Conservation (phyloP, 2,113 vertebrate species). For the Aptenodytes patagonicus region DNA sequence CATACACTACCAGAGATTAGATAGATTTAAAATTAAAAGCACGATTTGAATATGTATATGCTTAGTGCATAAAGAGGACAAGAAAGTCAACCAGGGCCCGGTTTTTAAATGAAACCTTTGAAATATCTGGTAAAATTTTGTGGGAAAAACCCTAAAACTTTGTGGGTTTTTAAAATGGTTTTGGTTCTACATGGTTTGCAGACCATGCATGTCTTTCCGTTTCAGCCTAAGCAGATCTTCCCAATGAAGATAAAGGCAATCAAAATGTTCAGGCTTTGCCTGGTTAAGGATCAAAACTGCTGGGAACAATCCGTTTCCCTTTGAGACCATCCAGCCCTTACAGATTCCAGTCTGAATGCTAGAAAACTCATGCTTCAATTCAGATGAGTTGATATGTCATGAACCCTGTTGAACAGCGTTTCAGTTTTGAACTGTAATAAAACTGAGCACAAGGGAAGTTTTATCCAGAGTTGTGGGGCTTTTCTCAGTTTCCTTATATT, state of each 20-base stretch:
- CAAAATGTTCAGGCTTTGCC: background rate
- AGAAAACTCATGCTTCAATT: background rate
- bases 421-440: background rate
- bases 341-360: background rate
- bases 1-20: background rate
- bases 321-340: background rate
- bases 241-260: background rate
- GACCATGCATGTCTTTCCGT: rapidly evolving
- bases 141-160: background rate
- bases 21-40: background rate
- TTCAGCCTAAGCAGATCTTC: background rate
- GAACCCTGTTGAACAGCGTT: background rate
- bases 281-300: background rate
- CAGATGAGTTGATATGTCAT: background rate
- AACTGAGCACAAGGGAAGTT: background rate
- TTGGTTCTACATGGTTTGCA: background rate
- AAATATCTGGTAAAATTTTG: background rate
- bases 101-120: background rate
- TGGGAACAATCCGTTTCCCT: background rate
- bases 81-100: background rate
- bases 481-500: background rate
- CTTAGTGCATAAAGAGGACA: background rate
- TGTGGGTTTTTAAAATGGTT: background rate
- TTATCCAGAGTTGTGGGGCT: background rate
- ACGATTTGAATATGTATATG: background rate